Base-by-base conservation (phyloP, 2,888 invertebrate species). In the Salticus scenicus region DNA sequence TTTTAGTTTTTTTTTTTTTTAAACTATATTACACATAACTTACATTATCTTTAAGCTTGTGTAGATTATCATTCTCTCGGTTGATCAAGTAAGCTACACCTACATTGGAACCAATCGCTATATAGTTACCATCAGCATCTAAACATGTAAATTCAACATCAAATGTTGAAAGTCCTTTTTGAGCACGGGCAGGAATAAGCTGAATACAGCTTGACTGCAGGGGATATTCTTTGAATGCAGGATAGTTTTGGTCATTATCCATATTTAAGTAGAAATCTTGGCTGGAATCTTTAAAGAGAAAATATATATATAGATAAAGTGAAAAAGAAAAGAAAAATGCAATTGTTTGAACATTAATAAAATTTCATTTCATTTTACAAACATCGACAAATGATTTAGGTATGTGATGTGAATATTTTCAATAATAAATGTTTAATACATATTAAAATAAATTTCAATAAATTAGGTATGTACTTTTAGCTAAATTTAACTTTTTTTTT, bases 41-140 rank as follows among this genome's bases (percentile, higher is more conserved):
- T 42, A 70, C 42, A 27, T 41, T 28, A 17, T 70, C 70, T 70
- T 70, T 42, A 37, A 70, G 42, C 17, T 70, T 42, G 12, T 70
- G 70, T n/a, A 70, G 92, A 89, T 94, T 80, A 73, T 88, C 74
- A 20, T 94, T 95, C 88, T 94, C 94, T 87, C 97, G 93, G 91
- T 96, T 94, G 91, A 95, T 97, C 95, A 97, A 96, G 91, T 96
- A 97, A 31, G 97, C 94, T 77, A 96, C 92, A 1, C 97, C 97
- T 24, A 94, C 94, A 92, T 96, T 96, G 0, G 96, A 96, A 0
- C 97, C 97, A 77, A 97, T 91, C 0, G 95, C 96, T 88, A 97
- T 93, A 91, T 95, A 97, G 89, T 96, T 95, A 24, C 94, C 93
- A 63, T 95, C 93, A n/a, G 94, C 95, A 92, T 96, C 96, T 57